These are phyloP conservation scores for Alaudala cheleensis DNA, from an alignment of 2,113 vertebrate species.

Conservation along the genomic window DNA sequence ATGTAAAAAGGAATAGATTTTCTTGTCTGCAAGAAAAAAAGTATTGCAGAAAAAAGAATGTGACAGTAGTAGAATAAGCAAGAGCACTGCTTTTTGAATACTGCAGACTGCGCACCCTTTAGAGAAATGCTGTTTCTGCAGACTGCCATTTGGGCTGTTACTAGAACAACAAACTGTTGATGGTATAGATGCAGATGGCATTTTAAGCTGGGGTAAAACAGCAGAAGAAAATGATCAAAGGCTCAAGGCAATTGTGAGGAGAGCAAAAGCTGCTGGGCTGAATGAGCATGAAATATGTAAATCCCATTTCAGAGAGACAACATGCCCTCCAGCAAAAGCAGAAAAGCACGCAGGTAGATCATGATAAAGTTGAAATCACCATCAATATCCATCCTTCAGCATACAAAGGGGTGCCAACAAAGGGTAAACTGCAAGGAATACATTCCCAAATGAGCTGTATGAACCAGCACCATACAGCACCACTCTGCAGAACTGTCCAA, in stretches of 20 bases:
- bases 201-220: constrained; percentile 52
- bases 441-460: not conserved
- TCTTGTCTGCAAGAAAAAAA: not conserved
- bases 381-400: not conserved
- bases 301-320: constrained; percentile 20
- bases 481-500: not conserved
- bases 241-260: constrained; percentile 36
- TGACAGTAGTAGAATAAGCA: too few species aligned
- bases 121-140: constrained; percentile 51
- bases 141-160: constrained; percentile 61
- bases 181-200: constrained; percentile 61
- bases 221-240: constrained; percentile 62
- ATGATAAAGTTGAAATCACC: not conserved
- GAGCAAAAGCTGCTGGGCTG: constrained; percentile 54
- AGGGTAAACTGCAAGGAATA: not conserved
- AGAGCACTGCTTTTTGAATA: too few species aligned
- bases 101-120: constrained; percentile 13
- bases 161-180: constrained; percentile 66
- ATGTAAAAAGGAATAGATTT: not conserved
- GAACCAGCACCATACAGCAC: not conserved
- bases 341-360: constrained; percentile 31
- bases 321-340: constrained; percentile 21
- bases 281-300: constrained; percentile 58
- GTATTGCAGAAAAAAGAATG: not conserved
- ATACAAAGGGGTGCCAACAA: not conserved